Evolutionary conservation across 64 coral and sea anemone genomes (phyloP).

Genomic region (Platygyra sinensis): DNA sequence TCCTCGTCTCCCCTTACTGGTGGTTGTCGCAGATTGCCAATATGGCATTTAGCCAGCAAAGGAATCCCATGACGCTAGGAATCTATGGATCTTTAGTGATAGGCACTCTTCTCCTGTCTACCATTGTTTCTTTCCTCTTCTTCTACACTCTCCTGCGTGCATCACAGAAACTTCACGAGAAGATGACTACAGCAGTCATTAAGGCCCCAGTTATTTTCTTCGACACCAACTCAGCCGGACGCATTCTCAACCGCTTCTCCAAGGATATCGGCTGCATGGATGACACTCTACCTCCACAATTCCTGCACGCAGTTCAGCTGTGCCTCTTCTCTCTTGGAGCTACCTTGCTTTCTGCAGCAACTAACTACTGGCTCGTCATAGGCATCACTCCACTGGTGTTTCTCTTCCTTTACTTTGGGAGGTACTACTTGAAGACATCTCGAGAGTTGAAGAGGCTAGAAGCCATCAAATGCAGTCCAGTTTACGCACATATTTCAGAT

Average conservation of each 20-base stretch:
- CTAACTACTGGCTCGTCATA: slow-evolving; percentile 47
- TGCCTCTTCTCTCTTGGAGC: slow-evolving; percentile 12
- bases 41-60: slow-evolving; percentile 45
- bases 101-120: slow-evolving; percentile 11
- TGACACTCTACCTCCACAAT: slow-evolving; percentile 39
- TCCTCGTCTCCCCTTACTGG: slow-evolving; percentile 52
- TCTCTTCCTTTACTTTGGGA: slow-evolving; percentile 9
- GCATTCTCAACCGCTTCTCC: slow-evolving; percentile 68
- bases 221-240: slow-evolving; percentile 67
- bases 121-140: slow-evolving; percentile 43
- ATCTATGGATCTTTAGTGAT: slow-evolving; percentile 42
- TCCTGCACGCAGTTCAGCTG: slow-evolving; percentile 33
- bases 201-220: slow-evolving; percentile 70
- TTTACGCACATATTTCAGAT: slow-evolving; percentile 41
- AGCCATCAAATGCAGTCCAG: slow-evolving; percentile 46
- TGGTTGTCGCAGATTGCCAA: slow-evolving; percentile 64
- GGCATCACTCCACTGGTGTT: slow-evolving; percentile 22
- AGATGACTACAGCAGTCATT: slow-evolving; percentile 63
- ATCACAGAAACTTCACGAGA: slow-evolving; percentile 58
- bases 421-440: slow-evolving; percentile 47
- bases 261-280: slow-evolving; percentile 65
- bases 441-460: slow-evolving; percentile 71
- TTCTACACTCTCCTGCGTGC: slow-evolving; percentile 28
- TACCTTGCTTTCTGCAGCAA: slow-evolving; percentile 22
- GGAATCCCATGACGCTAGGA: not conserved